Evolutionary conservation across 1,140 invertebrate genomes (phyloP), one percentile per base, ranked within the genome.

Genomic region (Psilanteris sp.): DNA sequence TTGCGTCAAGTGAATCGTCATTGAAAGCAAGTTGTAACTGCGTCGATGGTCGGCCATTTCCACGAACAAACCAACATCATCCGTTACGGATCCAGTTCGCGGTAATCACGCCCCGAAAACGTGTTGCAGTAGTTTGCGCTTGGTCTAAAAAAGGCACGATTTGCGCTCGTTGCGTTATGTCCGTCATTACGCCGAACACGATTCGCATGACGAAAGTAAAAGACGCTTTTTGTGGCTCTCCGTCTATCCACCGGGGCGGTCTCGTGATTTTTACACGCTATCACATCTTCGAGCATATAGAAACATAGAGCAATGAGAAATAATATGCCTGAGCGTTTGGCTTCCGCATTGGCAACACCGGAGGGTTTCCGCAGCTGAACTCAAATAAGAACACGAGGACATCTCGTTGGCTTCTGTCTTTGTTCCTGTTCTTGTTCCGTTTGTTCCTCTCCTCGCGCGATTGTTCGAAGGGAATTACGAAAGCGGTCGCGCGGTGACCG

Each of bases 401-500:
- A 68, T 62, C 27, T 61, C 18, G 13, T 27, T 52, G 27, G 37
- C 9, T 10, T 22, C 22, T 27, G 26, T 36, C 62, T 67, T 37
- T 50, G 32, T 62, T 34, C 14, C n/a, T 15, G 27, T 43, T 43
- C 37, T 41, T 11, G 10, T 22, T 34, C 8, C 18, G 16, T 41
- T 22, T 27, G 61, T 24, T 43, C 50, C 46, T 54, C 39, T 44
- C 48, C 44, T 59, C 18, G n/a, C 39, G 32, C 15, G 39, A 26
- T 16, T 54, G 29, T 61, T 54, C 50, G 18, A 20, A 36, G 50
- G 9, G 48, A 78, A 81, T 81, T 70, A 74, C 72, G 48, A 72
- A 66, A 83, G 78, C 80, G 78, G 81, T 81, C 81, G 82, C 66
- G 72, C 59, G 75, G 79, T 85, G 83, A 86, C 82, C 82, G 61